Base-by-base conservation (phyloP, 2,797 vertebrate species). In the Trachurus trachurus region DNA sequence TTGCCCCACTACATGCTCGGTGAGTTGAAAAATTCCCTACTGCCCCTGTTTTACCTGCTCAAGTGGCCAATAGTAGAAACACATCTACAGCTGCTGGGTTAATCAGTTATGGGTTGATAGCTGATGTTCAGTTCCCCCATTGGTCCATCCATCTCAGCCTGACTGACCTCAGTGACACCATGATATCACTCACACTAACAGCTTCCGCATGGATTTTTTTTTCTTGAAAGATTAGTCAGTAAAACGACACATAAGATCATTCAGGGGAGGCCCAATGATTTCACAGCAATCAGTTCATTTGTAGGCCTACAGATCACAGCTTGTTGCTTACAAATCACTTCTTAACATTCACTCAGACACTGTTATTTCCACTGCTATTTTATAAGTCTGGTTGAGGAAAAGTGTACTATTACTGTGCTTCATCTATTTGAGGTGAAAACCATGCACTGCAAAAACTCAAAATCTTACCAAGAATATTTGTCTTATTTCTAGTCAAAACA, bases 31-130 rank as follows among this genome's bases (percentile, higher is more conserved):
- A 76, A 71, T 15, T 59, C 34, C 44, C 60, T 19, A 0, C 34
- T 42, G 53, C 71, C 78, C 73, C 31, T 0, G 16, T 52, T 64
- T 66, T 62, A 75, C 56, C 58, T n/a, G 65, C 54, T 54, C 17
- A 5, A 53, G 53, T 13, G 50, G 50, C 77, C 72, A 73, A 79
- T 71, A 74, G 71, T 16, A 69, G 63, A 68, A 21, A 73, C 69
- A 67, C 54, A 50, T 89, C 86, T 86, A 82, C 84, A 78, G 80
- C 81, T 21, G 64, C 56, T 3, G 19, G 34, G 84, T 89, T 89
- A 88, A 88, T 89, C 74, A 89, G 82, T 89, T 64, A 78, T 64
- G 54, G 26, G 64, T 29, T 22, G 66, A 78, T 71, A 69, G 82
- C 77, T 74, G 67, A 50, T 6, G 68, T 68, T 68, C 64, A 42